Evolutionary conservation across 1,140 invertebrate genomes (phyloP).

Genomic region (Theocolax elegans): DNA sequence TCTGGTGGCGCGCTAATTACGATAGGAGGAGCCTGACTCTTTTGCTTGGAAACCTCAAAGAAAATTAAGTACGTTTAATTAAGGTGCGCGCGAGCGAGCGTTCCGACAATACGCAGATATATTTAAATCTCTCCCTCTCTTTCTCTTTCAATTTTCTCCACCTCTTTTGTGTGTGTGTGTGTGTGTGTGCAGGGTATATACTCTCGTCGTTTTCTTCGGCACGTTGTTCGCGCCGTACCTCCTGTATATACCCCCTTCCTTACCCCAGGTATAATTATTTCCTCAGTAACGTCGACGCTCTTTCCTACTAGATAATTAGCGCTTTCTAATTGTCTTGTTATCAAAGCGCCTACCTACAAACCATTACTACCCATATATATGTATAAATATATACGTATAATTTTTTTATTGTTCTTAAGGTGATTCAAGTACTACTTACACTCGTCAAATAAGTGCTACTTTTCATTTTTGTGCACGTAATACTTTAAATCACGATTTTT

Average conservation of each 20-base stretch:
- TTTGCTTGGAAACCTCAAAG: constrained; percentile 6
- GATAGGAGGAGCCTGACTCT: constrained; percentile 15
- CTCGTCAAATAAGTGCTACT: too few species aligned
- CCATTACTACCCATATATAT: constrained; percentile 3
- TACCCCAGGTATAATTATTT: too few species aligned
- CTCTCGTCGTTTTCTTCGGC: not conserved
- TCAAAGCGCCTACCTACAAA: not conserved
- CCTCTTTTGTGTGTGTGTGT: constrained; percentile 36
- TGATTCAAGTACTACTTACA: too few species aligned
- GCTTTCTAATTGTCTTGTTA: constrained; percentile 33
- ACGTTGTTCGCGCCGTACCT: too few species aligned
- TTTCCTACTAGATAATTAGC: constrained; percentile 32
- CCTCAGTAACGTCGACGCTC: not conserved
- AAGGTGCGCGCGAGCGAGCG: constrained; percentile 1
- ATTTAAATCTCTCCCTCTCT: constrained; percentile 28
- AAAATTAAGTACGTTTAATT: constrained; percentile 41
- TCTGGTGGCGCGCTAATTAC: constrained; percentile 39
- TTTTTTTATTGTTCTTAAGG: too few species aligned
- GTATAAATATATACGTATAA: not conserved
- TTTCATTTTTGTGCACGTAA: too few species aligned
- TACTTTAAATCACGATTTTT: too few species aligned
- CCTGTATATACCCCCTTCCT: not conserved
- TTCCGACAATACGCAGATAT: constrained; percentile 38
- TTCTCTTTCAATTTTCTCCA: constrained; percentile 36
- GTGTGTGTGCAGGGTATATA: constrained; percentile 12